Conservation (phyloP, 1,140 invertebrate genomes). For the Hyles euphorbiae region DNA sequence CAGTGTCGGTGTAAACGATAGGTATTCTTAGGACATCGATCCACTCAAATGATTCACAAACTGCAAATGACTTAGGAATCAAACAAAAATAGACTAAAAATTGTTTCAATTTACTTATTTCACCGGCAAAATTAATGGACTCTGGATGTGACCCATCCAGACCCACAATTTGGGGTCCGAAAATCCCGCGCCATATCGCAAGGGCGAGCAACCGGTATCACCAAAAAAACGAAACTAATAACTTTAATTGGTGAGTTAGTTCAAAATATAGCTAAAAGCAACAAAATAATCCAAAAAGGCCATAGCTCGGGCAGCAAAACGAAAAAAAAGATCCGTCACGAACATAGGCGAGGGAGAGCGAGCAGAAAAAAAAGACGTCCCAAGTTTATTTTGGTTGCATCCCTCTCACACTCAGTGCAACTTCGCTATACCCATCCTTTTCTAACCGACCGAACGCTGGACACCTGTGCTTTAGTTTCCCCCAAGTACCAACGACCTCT, state of each 20-base stretch:
- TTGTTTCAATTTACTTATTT: no score
- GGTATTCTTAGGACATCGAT: not conserved
- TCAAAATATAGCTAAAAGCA: constrained; percentile 69
- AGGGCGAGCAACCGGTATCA: not conserved
- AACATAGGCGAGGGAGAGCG: constrained; percentile 74
- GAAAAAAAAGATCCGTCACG: constrained; percentile 71
- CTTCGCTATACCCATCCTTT: constrained; percentile 39
- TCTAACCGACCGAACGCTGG: constrained; percentile 63
- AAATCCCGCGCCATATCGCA: no score
- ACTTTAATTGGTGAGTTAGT: constrained; percentile 46
- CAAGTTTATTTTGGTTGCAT: constrained; percentile 73
- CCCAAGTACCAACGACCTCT: constrained; percentile 74
- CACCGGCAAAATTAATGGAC: no score
- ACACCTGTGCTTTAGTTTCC: constrained; percentile 75
- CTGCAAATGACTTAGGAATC: no score
- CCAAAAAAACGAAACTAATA: constrained; percentile 32
- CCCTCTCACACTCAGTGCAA: constrained; percentile 29
- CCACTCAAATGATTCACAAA: no score
- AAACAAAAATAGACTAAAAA: no score
- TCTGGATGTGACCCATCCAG: no score
- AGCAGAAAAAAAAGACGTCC: constrained; percentile 67
- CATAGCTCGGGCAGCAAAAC: constrained; percentile 53
- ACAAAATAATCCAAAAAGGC: constrained; percentile 71
- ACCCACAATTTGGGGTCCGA: no score
- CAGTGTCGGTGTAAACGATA: no score